A percentile compares a stretch with the other conserved stretches of the same genome.
These are phyloP conservation scores for Actias luna DNA, from an alignment of 2,888 invertebrate species.

Conservation along the genomic window DNA sequence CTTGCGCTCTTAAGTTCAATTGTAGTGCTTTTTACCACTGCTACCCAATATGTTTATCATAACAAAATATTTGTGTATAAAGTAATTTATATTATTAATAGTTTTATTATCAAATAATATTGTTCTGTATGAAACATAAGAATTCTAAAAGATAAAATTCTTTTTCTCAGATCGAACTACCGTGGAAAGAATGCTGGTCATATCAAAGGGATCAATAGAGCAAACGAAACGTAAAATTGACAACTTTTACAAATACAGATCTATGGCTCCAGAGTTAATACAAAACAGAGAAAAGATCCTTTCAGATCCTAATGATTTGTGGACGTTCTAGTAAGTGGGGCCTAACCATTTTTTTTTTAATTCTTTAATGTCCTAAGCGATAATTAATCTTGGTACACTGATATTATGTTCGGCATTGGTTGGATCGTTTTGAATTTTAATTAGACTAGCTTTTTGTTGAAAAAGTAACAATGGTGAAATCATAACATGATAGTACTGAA, in stretches of 20 bases:
- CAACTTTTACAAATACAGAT: slow-evolving; percentile 55
- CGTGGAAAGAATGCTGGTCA: slow-evolving; percentile 54
- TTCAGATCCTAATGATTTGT: slow-evolving; percentile 46
- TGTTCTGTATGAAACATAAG: background rate
- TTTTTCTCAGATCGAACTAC: slow-evolving; percentile 45
- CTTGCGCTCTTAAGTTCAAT: too few species aligned
- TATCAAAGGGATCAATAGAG: slow-evolving; percentile 63
- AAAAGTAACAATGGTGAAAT: too few species aligned
- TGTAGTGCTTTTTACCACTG: too few species aligned
- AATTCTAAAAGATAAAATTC: slow-evolving; percentile 11
- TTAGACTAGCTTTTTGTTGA: too few species aligned
- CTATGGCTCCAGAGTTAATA: slow-evolving; percentile 55
- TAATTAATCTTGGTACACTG: background rate
- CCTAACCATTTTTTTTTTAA: background rate
- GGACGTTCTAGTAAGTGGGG: slow-evolving; percentile 57
- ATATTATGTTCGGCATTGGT: too few species aligned
- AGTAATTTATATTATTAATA: too few species aligned
- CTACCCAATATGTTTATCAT: too few species aligned
- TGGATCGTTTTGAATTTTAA: too few species aligned
- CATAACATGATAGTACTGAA: too few species aligned
- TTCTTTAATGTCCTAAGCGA: background rate
- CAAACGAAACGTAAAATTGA: slow-evolving; percentile 61
- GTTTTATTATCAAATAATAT: background rate
- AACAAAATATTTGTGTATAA: too few species aligned
- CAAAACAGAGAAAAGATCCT: slow-evolving; percentile 51